Evolutionary conservation across 2,113 vertebrate species (phyloP), one percentile per base, ranked within the genome.

Genomic region (Phycodurus eques): DNA sequence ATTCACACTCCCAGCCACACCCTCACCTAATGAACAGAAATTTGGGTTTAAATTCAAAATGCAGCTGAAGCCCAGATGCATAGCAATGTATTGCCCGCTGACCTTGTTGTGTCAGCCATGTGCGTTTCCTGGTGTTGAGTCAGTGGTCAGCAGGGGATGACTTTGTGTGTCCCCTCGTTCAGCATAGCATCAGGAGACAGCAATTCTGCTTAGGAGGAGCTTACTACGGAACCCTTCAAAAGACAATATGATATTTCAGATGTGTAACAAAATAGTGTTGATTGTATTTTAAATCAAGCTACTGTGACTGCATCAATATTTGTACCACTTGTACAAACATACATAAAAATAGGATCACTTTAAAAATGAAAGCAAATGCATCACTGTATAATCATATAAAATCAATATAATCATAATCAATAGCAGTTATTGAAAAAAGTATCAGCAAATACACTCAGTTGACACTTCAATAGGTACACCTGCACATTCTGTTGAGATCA

Each of bases 11-110:
- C 81, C 75, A 73, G 72, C 85, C 69, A 63, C 83, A 39, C 42
- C 78, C 78, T 92, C 84, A 92, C 88, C 92, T 92, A 67, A 79
- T 43, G 71, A 68, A 72, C 61, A 72, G 9, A 78, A 49, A 70
- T 3, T 2, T 4, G 42, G 19, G 0, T 20, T 80, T n/a, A 69
- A 35, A 56, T 53, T 14, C 17, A 27, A 71, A 8, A 56, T 3
- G 44, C 19, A 17, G 43, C 22, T 8, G 42, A 57, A 31, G 7
- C 17, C 5, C 68, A 13, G n/a, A 49, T 13, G 42, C 2, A n/a
- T 4, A 2, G 35, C n/a, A 5, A 17, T 47, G 19, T 31, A 35
- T 53, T 19, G 42, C 2, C 27, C 5, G 42, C 70, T 78, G 49
- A 91, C 86, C 84, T 88, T 78, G 76, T 68, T 78, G 67, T 53